A percentile compares a stretch with the other conserved stretches of the same genome.
These are phyloP conservation scores for Loriculus beryllinus DNA, from an alignment of 2,797 vertebrate species.

Conservation along the genomic window DNA sequence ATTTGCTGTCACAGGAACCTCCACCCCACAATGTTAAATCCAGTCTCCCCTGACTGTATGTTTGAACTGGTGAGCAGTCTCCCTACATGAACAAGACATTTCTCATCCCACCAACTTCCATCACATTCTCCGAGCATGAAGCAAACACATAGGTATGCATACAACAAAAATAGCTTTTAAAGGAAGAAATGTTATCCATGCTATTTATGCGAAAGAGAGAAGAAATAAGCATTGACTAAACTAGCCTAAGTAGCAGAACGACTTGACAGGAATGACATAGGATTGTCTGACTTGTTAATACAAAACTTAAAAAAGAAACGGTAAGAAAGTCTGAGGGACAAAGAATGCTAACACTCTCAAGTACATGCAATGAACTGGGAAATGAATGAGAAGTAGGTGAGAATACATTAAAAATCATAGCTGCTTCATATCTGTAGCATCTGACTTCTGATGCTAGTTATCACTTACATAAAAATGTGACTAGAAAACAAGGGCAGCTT, in stretches of 20 bases:
- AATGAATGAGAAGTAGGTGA: neutral
- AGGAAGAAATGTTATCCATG: neutral
- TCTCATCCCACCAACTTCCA: accelerated
- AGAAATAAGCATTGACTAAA: neutral
- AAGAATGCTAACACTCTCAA: accelerated
- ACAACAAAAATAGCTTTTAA: neutral
- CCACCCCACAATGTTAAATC: neutral
- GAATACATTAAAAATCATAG: neutral
- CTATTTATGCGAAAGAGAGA: neutral
- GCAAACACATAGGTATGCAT: neutral
- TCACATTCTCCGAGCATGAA: neutral
- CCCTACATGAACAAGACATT: neutral
- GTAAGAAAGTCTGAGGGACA: neutral
- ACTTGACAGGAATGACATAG: neutral
- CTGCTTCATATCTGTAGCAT: neutral
- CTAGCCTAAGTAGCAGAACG: neutral
- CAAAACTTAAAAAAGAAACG: neutral
- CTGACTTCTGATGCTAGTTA: neutral
- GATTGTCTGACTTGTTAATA: neutral
- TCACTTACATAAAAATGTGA: neutral
- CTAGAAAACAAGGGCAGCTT: neutral
- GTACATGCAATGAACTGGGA: neutral
- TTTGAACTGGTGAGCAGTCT: neutral
- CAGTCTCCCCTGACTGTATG: neutral
- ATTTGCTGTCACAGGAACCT: neutral